These are phyloP conservation scores for Cephonodes hylas DNA, from an alignment of 2,888 invertebrate genomes.

Conservation along the genomic window DNA sequence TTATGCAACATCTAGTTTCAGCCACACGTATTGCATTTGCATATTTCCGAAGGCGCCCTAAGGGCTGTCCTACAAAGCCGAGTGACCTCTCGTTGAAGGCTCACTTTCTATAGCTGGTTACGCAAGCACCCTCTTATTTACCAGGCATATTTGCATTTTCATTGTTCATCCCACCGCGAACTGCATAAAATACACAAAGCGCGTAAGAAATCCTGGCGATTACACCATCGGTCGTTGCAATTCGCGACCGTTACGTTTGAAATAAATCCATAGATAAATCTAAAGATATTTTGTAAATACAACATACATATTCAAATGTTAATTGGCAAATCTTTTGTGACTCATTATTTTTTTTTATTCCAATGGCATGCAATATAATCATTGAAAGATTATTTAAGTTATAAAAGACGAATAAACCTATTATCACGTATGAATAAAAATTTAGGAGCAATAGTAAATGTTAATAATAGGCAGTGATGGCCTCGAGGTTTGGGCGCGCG, in stretches of 20 bases:
- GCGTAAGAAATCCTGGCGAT: neutral
- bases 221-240: neutral
- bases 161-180: slow-evolving; percentile 20
- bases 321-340: too few species aligned
- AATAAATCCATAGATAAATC: neutral
- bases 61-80: slow-evolving; percentile 26
- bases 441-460: neutral
- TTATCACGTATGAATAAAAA: too few species aligned
- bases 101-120: slow-evolving; percentile 36
- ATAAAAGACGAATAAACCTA: too few species aligned
- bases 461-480: too few species aligned
- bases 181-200: neutral
- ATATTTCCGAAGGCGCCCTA: slow-evolving; percentile 23
- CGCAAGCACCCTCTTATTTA: slow-evolving; percentile 25
- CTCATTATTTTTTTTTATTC: too few species aligned
- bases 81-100: slow-evolving; percentile 32
- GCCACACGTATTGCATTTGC: slow-evolving; percentile 13
- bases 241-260: neutral
- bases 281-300: too few species aligned
- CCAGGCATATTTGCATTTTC: slow-evolving; percentile 30
- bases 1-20: slow-evolving; percentile 11
- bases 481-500: too few species aligned
- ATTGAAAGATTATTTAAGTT: neutral
- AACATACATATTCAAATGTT: too few species aligned
- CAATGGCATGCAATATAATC: neutral